phyloP scores from a whole-genome alignment of 2,888 invertebrate genomes.

The Aspidiotus rigidus region DNA sequence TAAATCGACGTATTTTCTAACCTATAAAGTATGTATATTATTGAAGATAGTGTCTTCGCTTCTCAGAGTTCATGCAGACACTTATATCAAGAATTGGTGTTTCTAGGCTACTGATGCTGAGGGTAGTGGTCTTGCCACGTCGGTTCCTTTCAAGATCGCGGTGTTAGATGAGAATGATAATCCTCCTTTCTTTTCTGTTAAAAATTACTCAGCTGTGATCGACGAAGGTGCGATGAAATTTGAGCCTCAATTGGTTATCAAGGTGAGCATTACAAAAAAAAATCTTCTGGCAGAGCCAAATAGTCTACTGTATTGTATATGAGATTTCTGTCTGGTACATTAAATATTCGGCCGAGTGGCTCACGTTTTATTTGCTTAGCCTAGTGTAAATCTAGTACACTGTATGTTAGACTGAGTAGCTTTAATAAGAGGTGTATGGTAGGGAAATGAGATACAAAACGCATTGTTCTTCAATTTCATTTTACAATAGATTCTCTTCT shows the following conservation, averaged over 20 bases:
- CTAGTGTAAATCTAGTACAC: no score
- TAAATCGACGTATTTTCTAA: slow-evolving; percentile 69
- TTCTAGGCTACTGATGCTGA: slow-evolving; percentile 73
- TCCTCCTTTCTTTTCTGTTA: slow-evolving; percentile 68
- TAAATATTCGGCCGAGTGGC: no score
- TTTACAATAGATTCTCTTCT: no score
- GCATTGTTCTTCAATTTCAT: no score
- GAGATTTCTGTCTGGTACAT: no score
- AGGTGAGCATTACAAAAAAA: slow-evolving; percentile 37
- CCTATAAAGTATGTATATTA: slow-evolving; percentile 57
- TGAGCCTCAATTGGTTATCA: slow-evolving; percentile 59
- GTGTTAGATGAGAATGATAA: slow-evolving; percentile 82
- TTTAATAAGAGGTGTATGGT: no score
- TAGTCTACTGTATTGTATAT: no score
- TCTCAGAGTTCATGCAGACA: not conserved
- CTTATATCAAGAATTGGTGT: not conserved
- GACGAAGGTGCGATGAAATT: slow-evolving; percentile 79
- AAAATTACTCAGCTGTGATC: slow-evolving; percentile 67
- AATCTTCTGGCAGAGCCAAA: no score
- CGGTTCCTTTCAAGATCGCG: slow-evolving; percentile 68
- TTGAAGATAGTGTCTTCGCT: not conserved
- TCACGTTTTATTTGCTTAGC: no score
- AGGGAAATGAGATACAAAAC: no score
- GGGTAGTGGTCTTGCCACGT: slow-evolving; percentile 66
- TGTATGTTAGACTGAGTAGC: no score